phyloP scores from a whole-genome alignment of 2,113 vertebrate species.

The Ahaetulla prasina region DNA sequence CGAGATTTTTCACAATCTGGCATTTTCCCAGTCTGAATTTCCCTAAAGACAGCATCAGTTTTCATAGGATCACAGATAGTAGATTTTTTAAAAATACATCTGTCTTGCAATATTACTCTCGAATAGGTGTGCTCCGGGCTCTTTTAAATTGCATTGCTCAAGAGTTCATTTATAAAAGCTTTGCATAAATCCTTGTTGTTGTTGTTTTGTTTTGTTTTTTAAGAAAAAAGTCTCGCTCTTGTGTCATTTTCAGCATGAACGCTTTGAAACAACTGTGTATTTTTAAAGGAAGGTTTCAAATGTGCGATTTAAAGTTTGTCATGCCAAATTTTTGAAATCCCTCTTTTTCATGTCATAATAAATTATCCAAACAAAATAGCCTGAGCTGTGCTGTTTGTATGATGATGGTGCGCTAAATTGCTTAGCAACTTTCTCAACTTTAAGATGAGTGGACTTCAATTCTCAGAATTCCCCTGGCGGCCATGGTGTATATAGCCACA shows the following conservation, averaged over 20 bases:
- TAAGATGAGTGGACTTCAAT: background rate
- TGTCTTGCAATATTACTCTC: background rate
- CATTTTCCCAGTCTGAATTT: background rate
- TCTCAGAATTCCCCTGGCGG: too few relatives aligned
- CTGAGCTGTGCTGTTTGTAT: slow-evolving; percentile 26
- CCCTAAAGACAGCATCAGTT: background rate
- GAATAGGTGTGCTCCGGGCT: fast-evolving
- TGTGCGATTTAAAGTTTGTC: slow-evolving; percentile 40
- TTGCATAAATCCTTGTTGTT: background rate
- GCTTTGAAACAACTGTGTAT: slow-evolving; percentile 34
- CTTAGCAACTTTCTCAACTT: background rate
- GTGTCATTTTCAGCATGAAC: slow-evolving; percentile 14
- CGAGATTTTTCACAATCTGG: background rate
- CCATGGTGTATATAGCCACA: too few relatives aligned
- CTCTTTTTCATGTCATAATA: slow-evolving; percentile 64
- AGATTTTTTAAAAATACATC: background rate
- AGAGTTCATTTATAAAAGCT: background rate
- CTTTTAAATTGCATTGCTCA: background rate
- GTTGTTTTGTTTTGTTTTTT: background rate
- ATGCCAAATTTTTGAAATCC: slow-evolving; percentile 49
- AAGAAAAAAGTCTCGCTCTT: background rate
- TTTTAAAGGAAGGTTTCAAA: slow-evolving; percentile 30
- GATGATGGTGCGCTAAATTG: background rate
- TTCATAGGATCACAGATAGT: background rate
- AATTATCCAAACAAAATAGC: slow-evolving; percentile 60